Conservation (phyloP, 2,888 invertebrate genomes). For the Tryphoninae sp. region DNA sequence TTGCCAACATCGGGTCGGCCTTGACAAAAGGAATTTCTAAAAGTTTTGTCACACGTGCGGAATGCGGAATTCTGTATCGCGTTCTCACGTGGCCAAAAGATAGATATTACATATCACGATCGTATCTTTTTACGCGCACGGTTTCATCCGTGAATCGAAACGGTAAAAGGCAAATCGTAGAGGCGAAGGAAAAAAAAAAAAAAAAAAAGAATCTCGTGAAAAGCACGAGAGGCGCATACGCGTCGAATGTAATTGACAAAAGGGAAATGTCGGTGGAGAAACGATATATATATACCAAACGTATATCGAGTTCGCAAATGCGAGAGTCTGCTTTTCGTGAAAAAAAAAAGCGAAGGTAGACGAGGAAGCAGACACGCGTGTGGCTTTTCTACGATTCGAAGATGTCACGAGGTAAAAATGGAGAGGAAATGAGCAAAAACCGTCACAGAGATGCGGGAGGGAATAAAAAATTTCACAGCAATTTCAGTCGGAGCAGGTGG, state of each 20-base stretch:
- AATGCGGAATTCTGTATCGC: neutral
- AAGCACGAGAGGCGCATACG: neutral
- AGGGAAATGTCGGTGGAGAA: neutral
- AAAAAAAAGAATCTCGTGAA: neutral
- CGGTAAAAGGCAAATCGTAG: neutral
- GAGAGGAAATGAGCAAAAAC: conserved; percentile 1
- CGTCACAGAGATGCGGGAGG: conserved; percentile 1
- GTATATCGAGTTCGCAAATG: conserved; percentile 1
- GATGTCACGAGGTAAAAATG: neutral
- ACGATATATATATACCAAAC: neutral
- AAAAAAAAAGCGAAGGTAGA: neutral
- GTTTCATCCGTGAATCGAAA: neutral
- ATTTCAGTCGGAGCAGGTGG: conserved; percentile 53
- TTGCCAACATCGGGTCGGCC: conserved; percentile 28
- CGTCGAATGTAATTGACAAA: conserved; percentile 1
- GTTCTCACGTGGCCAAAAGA: neutral
- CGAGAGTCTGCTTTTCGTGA: neutral
- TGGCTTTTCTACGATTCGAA: conserved; percentile 22
- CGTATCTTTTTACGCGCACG: neutral
- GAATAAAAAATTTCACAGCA: conserved; percentile 40
- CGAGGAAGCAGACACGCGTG: neutral
- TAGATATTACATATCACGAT: neutral
- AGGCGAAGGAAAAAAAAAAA: neutral
- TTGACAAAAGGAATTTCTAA: conserved; percentile 37
- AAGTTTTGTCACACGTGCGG: conserved; percentile 2